A percentile compares a stretch with the other conserved stretches of the same genome.
Conservation (phyloP, 2,797 vertebrate species). For the Rhinoraja longicauda region DNA sequence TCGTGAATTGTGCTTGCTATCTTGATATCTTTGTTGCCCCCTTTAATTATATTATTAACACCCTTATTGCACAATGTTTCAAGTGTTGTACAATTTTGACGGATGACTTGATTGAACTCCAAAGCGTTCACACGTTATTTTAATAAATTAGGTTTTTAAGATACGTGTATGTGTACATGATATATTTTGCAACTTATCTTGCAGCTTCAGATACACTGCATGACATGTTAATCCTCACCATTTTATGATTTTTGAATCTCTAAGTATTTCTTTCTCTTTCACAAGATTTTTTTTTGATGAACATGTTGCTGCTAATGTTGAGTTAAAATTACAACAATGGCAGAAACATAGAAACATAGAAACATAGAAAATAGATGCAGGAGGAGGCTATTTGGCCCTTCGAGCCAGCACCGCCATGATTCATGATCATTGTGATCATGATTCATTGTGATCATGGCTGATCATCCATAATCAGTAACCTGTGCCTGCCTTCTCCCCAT, state of each 20-base stretch:
- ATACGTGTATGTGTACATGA: neutral
- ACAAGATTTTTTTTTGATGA: neutral
- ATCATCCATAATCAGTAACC: too few species aligned
- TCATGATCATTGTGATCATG: too few species aligned
- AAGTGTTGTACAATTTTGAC: slow-evolving; percentile 37
- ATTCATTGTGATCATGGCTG: too few species aligned
- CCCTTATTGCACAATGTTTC: slow-evolving; percentile 28
- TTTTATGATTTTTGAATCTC: neutral
- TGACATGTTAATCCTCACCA: neutral
- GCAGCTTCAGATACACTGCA: neutral
- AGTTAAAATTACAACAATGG: neutral
- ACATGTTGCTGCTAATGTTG: too few species aligned
- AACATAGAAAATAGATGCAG: too few species aligned
- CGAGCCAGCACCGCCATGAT: too few species aligned
- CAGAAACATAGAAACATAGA: too few species aligned
- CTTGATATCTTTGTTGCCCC: slow-evolving; percentile 20
- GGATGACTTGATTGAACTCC: slow-evolving; percentile 31
- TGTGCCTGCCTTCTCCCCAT: too few species aligned
- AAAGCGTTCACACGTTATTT: slow-evolving; percentile 28
- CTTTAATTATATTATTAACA: slow-evolving; percentile 27
- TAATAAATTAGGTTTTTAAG: slow-evolving; percentile 39
- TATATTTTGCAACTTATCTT: neutral
- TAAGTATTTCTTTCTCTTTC: neutral
- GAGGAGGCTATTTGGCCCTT: too few species aligned
- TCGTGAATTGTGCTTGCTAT: slow-evolving; percentile 23